Evolutionary conservation across 2,113 vertebrate genomes (phyloP), one percentile per base, ranked within the genome.

Genomic region (Poeciliopsis prolifica): DNA sequence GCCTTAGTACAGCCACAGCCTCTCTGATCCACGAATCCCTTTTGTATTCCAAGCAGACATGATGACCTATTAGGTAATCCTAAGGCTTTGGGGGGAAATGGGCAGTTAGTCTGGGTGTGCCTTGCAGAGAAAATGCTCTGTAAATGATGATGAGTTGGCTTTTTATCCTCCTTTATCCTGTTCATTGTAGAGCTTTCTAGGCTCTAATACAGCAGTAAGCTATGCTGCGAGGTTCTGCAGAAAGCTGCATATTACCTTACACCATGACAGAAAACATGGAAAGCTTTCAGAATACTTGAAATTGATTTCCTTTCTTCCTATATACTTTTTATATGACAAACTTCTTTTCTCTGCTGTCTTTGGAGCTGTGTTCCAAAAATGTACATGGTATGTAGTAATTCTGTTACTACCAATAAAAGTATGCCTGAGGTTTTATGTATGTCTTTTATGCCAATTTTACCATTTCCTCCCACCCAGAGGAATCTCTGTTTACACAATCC

Each of bases 1-100:
- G 54, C 83, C 80, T 80, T 28, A 70, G 63, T 66, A n/a, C 44
- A 17, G 70, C 68, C 14, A 70, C 68, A 68, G 37, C 68, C 26
- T n/a, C 79, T 72, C 40, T 37, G 72, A 73, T 73, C 60, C 68
- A 65, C 0, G 61, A 68, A 81, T 86, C 62, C 72, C 65, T 77
- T 70, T 87, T 85, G 86, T 91, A 79, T 89, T 86, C 86, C 80
- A 62, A 70, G 79, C 88, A 87, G 82, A 79, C 81, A 78, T 77
- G 29, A 79, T 92, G 91, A 93, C 92, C 92, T 93, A 91, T 93
- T 89, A 88, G 87, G 90, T 94, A 92, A 94, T 93, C 92, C 87
- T 11, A 11, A 82, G 91, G 92, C 89, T 92, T 93, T 88, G 70
- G 77, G 81, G 64, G 84, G 87, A 91, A 92, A 91, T 90, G 90